Percentiles rank a stretch among this genome's conserved stretches.
These are phyloP conservation scores for Tenodera sinensis DNA, from an alignment of 2,888 invertebrate genomes.

Conservation along the genomic window DNA sequence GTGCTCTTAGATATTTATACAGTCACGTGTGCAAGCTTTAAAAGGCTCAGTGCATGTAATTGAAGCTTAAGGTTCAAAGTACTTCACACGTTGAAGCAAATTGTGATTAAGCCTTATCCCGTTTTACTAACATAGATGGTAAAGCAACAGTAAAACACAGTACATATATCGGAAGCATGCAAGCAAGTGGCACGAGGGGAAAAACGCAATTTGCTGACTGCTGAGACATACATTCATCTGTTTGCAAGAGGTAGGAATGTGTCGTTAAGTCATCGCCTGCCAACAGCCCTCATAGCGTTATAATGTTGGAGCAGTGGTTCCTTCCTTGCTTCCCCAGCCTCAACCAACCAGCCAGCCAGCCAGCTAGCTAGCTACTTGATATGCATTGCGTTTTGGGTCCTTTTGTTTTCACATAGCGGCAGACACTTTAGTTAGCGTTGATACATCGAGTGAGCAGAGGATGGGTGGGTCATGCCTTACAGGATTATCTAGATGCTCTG, in stretches of 20 bases:
- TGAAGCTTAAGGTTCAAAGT: too few relatives aligned
- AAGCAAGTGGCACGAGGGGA: not conserved
- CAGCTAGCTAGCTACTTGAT: slow-evolving; percentile 18
- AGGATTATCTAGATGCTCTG: slow-evolving; percentile 1
- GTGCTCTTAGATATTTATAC: too few relatives aligned
- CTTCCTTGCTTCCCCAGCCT: too few relatives aligned
- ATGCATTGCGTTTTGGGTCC: slow-evolving; percentile 22
- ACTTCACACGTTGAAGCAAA: too few relatives aligned
- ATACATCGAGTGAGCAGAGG: slow-evolving; percentile 11
- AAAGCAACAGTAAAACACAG: too few relatives aligned
- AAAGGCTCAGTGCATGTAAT: too few relatives aligned
- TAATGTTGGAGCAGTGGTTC: not conserved
- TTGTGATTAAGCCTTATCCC: too few relatives aligned
- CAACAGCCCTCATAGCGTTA: not conserved
- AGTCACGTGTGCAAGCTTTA: too few relatives aligned
- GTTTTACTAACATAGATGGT: too few relatives aligned
- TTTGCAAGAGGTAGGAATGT: not conserved
- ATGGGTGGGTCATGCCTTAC: not conserved
- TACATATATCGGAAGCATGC: too few relatives aligned
- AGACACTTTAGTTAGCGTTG: slow-evolving; percentile 25
- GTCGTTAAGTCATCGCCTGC: too few relatives aligned
- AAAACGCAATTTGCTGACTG: not conserved
- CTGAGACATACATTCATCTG: not conserved
- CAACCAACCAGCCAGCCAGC: too few relatives aligned
- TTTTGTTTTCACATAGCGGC: slow-evolving; percentile 14